A percentile compares a stretch with the other conserved stretches of the same genome.
These are phyloP conservation scores for Argyresthia goedartella DNA, from an alignment of 2,888 invertebrate species.

Conservation along the genomic window DNA sequence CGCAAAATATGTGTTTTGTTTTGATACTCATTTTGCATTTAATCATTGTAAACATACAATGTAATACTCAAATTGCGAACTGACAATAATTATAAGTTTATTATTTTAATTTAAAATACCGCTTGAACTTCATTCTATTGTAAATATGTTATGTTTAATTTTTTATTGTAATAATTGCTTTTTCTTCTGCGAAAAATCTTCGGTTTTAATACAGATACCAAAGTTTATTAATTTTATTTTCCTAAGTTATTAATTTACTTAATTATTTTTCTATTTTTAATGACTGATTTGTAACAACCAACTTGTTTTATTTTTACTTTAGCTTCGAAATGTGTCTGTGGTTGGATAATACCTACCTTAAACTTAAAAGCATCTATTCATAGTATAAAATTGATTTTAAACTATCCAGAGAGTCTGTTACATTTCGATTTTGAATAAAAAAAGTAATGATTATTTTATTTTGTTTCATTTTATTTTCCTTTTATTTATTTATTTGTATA, in stretches of 20 bases:
- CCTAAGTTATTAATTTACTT: conserved; percentile 56
- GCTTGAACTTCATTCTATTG: conserved; percentile 17
- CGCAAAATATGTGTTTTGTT: neutral
- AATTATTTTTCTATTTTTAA: conserved; percentile 35
- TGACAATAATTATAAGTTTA: conserved; percentile 64
- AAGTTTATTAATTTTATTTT: conserved; percentile 63
- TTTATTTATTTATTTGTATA: conserved; percentile 23
- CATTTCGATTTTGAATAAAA: conserved; percentile 59
- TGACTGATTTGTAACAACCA: conserved; percentile 16
- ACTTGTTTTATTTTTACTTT: neutral
- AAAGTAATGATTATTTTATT: conserved; percentile 33
- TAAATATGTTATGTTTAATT: conserved; percentile 50
- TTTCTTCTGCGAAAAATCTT: conserved; percentile 61
- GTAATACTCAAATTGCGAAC: conserved; percentile 64
- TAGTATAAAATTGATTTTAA: conserved; percentile 56
- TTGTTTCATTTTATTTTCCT: conserved; percentile 46
- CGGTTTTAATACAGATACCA: conserved; percentile 68
- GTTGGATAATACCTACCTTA: neutral
- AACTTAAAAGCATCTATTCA: conserved; percentile 49
- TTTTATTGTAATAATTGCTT: conserved; percentile 44
- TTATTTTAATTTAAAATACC: conserved; percentile 28
- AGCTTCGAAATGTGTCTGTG: conserved; percentile 1
- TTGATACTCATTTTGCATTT: conserved; percentile 20
- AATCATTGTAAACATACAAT: conserved; percentile 45
- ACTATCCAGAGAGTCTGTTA: conserved; percentile 43